Evolutionary conservation across 2,797 vertebrate species (phyloP).

Genomic region (Pitangus sulphuratus): DNA sequence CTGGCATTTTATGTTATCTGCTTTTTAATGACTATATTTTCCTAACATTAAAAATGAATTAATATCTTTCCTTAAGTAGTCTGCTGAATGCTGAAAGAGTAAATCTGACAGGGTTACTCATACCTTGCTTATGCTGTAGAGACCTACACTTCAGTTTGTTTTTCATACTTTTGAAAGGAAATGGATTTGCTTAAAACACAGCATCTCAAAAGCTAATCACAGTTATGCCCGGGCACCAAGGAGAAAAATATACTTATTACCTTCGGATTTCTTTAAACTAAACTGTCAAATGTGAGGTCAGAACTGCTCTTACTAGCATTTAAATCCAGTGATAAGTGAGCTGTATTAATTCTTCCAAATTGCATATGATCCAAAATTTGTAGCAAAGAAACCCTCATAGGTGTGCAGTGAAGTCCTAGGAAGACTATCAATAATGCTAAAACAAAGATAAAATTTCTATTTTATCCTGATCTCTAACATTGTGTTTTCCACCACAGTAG

Average conservation of each 20-base stretch:
- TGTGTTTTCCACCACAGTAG: neutral
- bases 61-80: constrained; percentile 80
- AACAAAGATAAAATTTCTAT: neutral
- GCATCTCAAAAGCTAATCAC: neutral
- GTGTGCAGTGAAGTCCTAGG: neutral
- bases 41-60: constrained; percentile 86
- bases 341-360: neutral
- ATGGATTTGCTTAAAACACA: constrained; percentile 22
- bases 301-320: neutral
- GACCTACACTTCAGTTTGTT: constrained; percentile 37
- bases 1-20: constrained; percentile 82
- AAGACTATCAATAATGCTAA: neutral
- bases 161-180: constrained; percentile 59
- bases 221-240: neutral
- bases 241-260: neutral
- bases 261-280: neutral
- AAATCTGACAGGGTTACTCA: constrained; percentile 73
- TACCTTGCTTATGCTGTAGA: constrained; percentile 41
- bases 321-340: neutral
- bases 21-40: constrained; percentile 84
- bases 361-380: neutral
- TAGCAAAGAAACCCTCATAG: neutral
- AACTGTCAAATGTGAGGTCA: neutral
- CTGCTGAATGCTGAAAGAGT: constrained; percentile 70
- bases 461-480: neutral